Evolutionary conservation across 1,140 invertebrate species (phyloP).

Genomic region (Drusus annulatus): DNA sequence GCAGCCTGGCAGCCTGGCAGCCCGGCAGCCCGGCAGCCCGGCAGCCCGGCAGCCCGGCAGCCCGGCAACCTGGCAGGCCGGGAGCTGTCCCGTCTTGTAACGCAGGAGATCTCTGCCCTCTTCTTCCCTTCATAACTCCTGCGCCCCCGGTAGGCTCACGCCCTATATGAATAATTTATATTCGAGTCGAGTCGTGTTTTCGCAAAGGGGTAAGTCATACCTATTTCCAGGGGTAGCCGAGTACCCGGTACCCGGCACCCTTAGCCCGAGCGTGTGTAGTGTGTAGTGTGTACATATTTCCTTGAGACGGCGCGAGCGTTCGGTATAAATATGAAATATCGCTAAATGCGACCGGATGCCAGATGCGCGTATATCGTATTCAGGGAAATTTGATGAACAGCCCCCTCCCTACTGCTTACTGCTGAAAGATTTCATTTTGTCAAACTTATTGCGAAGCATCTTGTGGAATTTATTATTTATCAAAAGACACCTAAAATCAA

Average conservation of each 20-base stretch:
- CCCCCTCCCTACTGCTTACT: not conserved
- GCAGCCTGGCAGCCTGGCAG: not conserved
- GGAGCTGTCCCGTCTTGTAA: not conserved
- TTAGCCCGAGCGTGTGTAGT: not conserved
- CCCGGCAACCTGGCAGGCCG: not conserved
- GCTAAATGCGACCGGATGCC: slow-evolving; percentile 42
- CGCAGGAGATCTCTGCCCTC: slow-evolving; percentile 15
- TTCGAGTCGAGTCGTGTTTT: slow-evolving; percentile 50
- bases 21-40: not conserved
- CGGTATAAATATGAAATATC: slow-evolving; percentile 54
- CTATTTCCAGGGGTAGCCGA: slow-evolving; percentile 39
- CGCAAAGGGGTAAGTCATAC: slow-evolving; percentile 56
- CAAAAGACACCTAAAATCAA: too few relatives aligned
- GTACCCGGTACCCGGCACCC: not conserved
- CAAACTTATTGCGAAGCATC: slow-evolving; percentile 9
- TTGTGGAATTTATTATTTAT: too few relatives aligned
- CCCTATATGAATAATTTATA: slow-evolving; percentile 57
- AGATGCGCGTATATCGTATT: slow-evolving; percentile 40
- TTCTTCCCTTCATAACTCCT: slow-evolving; percentile 19
- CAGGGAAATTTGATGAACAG: slow-evolving; percentile 37
- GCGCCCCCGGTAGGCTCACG: slow-evolving; percentile 42
- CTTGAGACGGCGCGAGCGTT: slow-evolving; percentile 34
- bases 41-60: not conserved
- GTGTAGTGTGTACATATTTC: slow-evolving; percentile 15
- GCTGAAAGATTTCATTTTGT: slow-evolving; percentile 6